Evolutionary conservation across 37 sponge, comb jelly and placozoan genomes (phyloP).

Genomic region (Axinella damicornis): DNA sequence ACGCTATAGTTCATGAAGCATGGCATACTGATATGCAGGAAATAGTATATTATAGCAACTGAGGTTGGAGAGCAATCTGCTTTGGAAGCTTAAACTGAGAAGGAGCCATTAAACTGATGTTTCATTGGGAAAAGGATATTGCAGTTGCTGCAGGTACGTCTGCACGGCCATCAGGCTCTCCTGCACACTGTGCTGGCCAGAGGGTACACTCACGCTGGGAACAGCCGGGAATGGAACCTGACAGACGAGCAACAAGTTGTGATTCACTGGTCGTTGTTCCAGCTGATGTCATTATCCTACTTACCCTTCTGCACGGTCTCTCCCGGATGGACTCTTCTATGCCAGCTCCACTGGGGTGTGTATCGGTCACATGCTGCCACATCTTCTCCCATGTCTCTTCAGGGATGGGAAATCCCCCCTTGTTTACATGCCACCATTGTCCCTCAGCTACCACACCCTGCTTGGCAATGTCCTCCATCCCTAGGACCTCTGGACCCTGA

Average conservation of each 20-base stretch:
- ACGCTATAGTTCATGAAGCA: no score
- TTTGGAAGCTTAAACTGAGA: no score
- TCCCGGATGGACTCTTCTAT: conserved; percentile 74
- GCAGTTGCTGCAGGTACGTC: conserved; percentile 54
- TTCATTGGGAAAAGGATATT: conserved; percentile 17
- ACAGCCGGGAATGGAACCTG: conserved; percentile 30
- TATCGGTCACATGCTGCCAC: conserved; percentile 78
- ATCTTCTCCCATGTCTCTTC: conserved; percentile 81
- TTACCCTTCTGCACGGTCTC: conserved; percentile 31
- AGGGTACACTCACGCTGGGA: conserved; percentile 19
- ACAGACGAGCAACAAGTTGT: no score
- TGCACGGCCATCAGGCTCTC: conserved; percentile 41
- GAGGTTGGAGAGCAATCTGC: background rate
- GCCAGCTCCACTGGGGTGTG: conserved; percentile 73
- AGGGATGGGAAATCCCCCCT: conserved; percentile 86
- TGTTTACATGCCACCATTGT: conserved; percentile 92
- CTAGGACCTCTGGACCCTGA: no score
- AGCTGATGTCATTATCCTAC: background rate
- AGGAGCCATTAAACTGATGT: no score
- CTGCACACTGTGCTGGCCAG: background rate
- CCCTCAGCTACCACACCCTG: background rate
- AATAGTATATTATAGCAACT: no score
- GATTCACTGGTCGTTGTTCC: no score
- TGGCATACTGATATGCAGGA: no score
- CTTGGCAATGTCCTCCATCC: no score